Conservation (phyloP, 2,888 invertebrate genomes). For the Amphipyra tragopoginis region DNA sequence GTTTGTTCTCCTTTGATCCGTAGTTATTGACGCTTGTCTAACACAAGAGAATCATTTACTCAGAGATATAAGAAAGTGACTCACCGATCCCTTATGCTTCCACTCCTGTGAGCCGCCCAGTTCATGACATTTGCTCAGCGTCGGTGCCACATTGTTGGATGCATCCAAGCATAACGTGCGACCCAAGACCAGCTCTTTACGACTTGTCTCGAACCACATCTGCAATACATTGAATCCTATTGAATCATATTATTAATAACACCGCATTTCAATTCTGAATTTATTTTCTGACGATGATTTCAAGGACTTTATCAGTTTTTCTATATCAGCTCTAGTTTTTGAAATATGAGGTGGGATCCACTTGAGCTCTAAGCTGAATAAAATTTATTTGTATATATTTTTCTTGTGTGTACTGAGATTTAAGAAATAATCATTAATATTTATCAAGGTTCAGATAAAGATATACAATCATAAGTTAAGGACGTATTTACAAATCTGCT, state of each 20-base stretch:
- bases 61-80: neutral
- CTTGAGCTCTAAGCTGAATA: too few relatives aligned
- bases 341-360: too few relatives aligned
- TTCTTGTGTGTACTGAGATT: too few relatives aligned
- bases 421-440: too few relatives aligned
- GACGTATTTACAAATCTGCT: too few relatives aligned
- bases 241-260: neutral
- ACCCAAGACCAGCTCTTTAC: constrained; percentile 95
- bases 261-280: neutral
- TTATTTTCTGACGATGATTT: too few relatives aligned
- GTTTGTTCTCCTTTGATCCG: too few relatives aligned
- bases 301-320: too few relatives aligned
- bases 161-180: constrained; percentile 96
- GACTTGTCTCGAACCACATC: constrained; percentile 96
- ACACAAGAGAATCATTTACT: neutral
- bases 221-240: constrained; percentile 68
- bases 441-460: too few relatives aligned
- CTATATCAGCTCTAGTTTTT: too few relatives aligned
- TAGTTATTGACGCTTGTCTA: neutral
- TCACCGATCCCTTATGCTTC: constrained; percentile 94
- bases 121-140: constrained; percentile 97
- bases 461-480: too few relatives aligned
- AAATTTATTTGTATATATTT: too few relatives aligned
- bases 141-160: constrained; percentile 90
- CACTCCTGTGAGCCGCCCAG: constrained; percentile 98